Conservation (phyloP, 2,888 invertebrate species). For the Horisme vitalbata region DNA sequence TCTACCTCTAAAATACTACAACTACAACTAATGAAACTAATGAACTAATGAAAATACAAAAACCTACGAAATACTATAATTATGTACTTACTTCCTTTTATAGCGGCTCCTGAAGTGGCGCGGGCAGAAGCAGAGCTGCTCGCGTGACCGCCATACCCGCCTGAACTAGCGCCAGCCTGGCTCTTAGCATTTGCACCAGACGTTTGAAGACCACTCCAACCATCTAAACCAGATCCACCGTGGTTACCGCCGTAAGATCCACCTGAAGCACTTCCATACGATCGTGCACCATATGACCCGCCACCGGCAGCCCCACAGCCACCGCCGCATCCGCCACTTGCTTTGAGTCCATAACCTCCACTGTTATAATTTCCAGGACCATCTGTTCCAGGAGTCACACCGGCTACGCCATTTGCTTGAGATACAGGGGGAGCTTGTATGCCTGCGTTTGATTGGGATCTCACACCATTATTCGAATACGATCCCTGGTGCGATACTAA, state of each 20-base stretch:
- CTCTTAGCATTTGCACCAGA: constrained; percentile 51
- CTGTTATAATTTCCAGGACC: constrained; percentile 18
- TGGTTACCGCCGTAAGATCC: constrained; percentile 14
- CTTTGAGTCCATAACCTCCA: constrained; percentile 25
- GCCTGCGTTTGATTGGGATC: constrained; percentile 1
- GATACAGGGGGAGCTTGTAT: constrained; percentile 25
- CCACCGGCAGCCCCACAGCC: constrained; percentile 44
- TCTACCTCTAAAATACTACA: not conserved
- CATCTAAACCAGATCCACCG: constrained; percentile 15
- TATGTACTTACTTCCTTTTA: constrained; percentile 60
- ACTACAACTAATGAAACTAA: not conserved
- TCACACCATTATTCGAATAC: constrained; percentile 4
- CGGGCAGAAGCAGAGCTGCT: constrained; percentile 66
- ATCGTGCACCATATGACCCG: constrained; percentile 29
- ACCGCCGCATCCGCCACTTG: constrained; percentile 43
- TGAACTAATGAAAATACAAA: too few relatives aligned
- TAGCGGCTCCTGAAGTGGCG: constrained; percentile 57
- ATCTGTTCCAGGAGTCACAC: constrained; percentile 41
- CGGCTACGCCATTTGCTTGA: constrained; percentile 47
- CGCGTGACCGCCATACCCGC: constrained; percentile 49
- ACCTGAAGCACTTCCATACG: constrained; percentile 3
- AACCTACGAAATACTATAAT: too few relatives aligned
- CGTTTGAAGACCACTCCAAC: constrained; percentile 29
- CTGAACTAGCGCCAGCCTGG: constrained; percentile 46
- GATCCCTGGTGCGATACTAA: constrained; percentile 11